Base-by-base conservation (phyloP, 2,113 vertebrate species). In the Ptychochromis oligacanthus region DNA sequence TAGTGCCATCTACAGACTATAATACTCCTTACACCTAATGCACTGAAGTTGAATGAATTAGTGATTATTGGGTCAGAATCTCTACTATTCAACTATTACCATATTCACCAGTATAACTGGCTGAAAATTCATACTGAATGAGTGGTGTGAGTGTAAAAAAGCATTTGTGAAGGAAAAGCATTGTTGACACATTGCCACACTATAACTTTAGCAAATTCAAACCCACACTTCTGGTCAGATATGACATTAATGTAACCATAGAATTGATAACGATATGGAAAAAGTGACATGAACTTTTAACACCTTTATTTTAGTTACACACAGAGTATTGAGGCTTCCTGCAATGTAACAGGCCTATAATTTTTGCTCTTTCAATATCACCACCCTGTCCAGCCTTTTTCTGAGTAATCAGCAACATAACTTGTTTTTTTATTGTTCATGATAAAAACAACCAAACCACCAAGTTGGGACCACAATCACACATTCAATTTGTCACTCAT, bases 201-300 rank as follows among this genome's bases (percentile, higher is more conserved):
- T 36, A 8, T 36, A 36, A 36, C 36, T 36, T 36, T 36, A 7
- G 4, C 2, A 52, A 72, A 31, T 31, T n/a, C 26, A 72, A 26
- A 52, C 43, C 67, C 67, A 52, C 67, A 72, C 46, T 52, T 52
- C 17, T 0, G 6, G 46, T 26, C 46, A 72, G 31, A 46, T 43
- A 43, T 65, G 24, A 52, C 67, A 52, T 0, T 28, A 70, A 0
- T 70, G 7, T 10, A 70, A 0, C 24, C 43, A 28, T 12, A 43
- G 40, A 13, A 49, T 70, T 40, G 26, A 11, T 26, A 26, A 28
- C 40, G 28, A 67, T 28, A 3, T 67, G n/a, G 0, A 79, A 79
- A 55, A 26, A 1, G 0, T 36, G 2, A 38, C 46, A 36, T 64
- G 2, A 38, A 79, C 3, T 24, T 46, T 58, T 28, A 65, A 40